Evolutionary conservation across 2,797 vertebrate species (phyloP).

Genomic region (Spatula clypeata): DNA sequence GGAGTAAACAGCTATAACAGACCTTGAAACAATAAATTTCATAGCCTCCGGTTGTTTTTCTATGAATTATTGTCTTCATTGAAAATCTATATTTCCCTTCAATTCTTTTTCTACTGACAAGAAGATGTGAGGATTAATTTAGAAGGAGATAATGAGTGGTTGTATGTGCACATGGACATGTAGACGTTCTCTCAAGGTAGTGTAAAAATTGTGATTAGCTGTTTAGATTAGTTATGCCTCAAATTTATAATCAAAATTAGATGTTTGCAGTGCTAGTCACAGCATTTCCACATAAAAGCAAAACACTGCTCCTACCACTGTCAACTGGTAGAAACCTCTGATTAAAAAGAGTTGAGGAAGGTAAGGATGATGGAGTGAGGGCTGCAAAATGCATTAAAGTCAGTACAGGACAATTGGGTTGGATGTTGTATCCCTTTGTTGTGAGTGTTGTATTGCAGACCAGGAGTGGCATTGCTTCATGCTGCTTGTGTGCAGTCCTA

Average conservation of each 20-base stretch:
- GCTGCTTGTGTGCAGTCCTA: rapidly evolving
- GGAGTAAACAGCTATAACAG: neutral
- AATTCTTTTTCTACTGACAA: neutral
- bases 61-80: neutral
- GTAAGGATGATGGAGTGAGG: neutral
- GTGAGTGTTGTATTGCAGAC: neutral
- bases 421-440: neutral
- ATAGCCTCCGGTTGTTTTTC: neutral
- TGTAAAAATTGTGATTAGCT: constrained; percentile 19
- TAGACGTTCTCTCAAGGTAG: neutral
- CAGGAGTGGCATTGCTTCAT: neutral
- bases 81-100: constrained; percentile 28
- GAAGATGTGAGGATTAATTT: neutral
- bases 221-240: constrained; percentile 5
- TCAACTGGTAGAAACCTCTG: neutral
- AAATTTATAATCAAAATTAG: constrained; percentile 13
- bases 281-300: neutral
- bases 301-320: neutral
- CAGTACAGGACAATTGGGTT: neutral
- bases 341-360: neutral
- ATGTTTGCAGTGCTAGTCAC: neutral
- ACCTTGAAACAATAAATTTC: neutral
- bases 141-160: neutral
- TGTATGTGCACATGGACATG: neutral
- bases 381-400: neutral